phyloP scores from a whole-genome alignment of 2,113 vertebrate genomes.

The Procavia capensis region DNA sequence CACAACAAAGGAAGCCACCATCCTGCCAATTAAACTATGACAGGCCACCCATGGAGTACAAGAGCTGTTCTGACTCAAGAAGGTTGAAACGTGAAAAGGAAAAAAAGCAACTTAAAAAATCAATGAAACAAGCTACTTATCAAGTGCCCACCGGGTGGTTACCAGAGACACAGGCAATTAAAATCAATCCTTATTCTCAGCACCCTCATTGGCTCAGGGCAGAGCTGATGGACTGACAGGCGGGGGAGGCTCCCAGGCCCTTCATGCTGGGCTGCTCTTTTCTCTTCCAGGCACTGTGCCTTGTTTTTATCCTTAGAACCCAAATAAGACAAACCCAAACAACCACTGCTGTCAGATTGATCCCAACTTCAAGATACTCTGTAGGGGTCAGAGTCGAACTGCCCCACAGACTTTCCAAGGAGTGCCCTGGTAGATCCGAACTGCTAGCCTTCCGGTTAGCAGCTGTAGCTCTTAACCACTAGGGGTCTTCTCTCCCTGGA shows the following conservation, averaged over 20 bases:
- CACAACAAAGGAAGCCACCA: rapidly evolving
- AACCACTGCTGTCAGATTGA: too few relatives aligned
- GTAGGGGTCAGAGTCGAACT: too few relatives aligned
- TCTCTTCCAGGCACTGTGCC: background rate
- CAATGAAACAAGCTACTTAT: background rate
- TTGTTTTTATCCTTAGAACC: background rate
- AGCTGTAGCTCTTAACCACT: too few relatives aligned
- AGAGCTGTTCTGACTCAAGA: background rate
- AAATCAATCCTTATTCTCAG: background rate
- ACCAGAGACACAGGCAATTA: background rate
- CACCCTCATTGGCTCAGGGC: background rate
- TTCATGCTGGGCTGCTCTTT: background rate
- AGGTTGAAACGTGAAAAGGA: background rate
- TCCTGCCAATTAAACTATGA: too few relatives aligned
- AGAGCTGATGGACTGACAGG: rapidly evolving
- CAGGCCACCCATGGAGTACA: too few relatives aligned
- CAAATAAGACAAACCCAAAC: too few relatives aligned
- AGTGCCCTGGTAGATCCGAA: too few relatives aligned
- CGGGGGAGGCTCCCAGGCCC: rapidly evolving
- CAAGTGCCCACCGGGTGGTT: background rate
- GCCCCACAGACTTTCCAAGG: too few relatives aligned
- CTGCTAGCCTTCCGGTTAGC: too few relatives aligned
- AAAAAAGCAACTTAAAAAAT: background rate
- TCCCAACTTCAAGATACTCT: too few relatives aligned
- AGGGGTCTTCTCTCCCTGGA: background rate